These are phyloP conservation scores for Drosophila micromelanica DNA, from an alignment of 1,140 invertebrate genomes.

Conservation along the genomic window DNA sequence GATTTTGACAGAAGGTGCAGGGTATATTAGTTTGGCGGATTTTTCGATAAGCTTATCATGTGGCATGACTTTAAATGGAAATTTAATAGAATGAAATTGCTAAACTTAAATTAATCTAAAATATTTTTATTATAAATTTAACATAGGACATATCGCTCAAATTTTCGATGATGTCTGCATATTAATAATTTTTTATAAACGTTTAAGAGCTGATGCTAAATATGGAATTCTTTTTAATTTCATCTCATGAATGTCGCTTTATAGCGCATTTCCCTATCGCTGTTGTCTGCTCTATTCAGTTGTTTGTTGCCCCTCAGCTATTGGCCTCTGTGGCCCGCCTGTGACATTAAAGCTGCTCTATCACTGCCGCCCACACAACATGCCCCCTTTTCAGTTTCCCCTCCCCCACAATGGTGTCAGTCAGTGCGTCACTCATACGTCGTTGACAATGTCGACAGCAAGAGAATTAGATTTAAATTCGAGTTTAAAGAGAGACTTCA, in stretches of 20 bases:
- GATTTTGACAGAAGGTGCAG: slow-evolving; percentile 31
- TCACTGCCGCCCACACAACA: slow-evolving; percentile 44
- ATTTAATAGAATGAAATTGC: no score
- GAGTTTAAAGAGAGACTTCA: slow-evolving; percentile 65
- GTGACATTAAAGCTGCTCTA: slow-evolving; percentile 63
- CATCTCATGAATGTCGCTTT: not conserved
- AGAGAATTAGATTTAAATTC: slow-evolving; percentile 79
- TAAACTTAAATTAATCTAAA: no score
- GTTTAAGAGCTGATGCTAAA: no score
- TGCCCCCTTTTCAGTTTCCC: not conserved
- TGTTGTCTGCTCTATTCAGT: not conserved
- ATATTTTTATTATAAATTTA: no score
- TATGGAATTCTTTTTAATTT: no score
- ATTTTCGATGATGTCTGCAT: no score
- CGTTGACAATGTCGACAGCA: slow-evolving; percentile 71
- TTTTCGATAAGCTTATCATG: not conserved
- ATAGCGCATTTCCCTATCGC: slow-evolving; percentile 7
- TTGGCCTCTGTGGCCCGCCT: slow-evolving; percentile 40
- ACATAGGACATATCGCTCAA: no score
- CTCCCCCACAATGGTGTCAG: slow-evolving; percentile 50
- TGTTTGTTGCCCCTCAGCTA: slow-evolving; percentile 15
- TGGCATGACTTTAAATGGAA: no score
- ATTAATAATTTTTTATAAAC: no score
- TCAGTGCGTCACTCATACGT: slow-evolving; percentile 69
- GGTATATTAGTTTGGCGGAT: slow-evolving; percentile 27